Evolutionary conservation across 2,113 vertebrate genomes (phyloP).

Genomic region (Pycnonotus jocosus): DNA sequence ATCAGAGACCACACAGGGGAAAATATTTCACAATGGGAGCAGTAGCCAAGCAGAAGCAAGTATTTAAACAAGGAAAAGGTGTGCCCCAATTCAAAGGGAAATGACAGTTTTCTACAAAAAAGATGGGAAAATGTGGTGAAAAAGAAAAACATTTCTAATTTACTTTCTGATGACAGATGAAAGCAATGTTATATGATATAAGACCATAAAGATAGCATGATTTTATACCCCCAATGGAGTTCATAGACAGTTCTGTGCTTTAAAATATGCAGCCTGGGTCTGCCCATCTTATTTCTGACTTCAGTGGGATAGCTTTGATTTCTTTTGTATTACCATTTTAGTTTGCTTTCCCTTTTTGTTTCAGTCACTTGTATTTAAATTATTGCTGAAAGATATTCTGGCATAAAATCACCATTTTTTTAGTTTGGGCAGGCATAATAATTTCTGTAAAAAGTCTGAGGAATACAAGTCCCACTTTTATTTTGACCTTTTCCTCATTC

Average conservation of each 20-base stretch:
- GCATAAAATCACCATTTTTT: slow-evolving; percentile 37
- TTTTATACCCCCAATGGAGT: not conserved
- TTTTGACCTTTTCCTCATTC: not conserved
- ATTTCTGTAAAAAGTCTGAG: not conserved
- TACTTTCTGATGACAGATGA: slow-evolving; percentile 25
- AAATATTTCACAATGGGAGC: not conserved
- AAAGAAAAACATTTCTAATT: not conserved
- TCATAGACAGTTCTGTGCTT: slow-evolving; percentile 10
- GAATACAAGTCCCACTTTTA: not conserved
- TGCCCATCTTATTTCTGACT: slow-evolving; percentile 25
- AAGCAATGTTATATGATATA: not conserved
- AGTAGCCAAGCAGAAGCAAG: not conserved
- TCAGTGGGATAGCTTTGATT: slow-evolving; percentile 3
- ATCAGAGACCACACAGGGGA: not conserved
- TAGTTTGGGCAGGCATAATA: not conserved
- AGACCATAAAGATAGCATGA: not conserved
- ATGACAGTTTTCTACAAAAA: not conserved
- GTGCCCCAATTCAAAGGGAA: not conserved
- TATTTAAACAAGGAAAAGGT: not conserved
- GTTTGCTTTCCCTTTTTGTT: slow-evolving; percentile 38
- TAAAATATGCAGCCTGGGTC: not conserved
- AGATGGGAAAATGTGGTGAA: not conserved
- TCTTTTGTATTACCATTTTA: slow-evolving; percentile 22
- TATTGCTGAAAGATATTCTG: not conserved
- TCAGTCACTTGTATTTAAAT: slow-evolving; percentile 21